Conservation (phyloP, 2,888 invertebrate species). For the Caenorhabditis angaria region DNA sequence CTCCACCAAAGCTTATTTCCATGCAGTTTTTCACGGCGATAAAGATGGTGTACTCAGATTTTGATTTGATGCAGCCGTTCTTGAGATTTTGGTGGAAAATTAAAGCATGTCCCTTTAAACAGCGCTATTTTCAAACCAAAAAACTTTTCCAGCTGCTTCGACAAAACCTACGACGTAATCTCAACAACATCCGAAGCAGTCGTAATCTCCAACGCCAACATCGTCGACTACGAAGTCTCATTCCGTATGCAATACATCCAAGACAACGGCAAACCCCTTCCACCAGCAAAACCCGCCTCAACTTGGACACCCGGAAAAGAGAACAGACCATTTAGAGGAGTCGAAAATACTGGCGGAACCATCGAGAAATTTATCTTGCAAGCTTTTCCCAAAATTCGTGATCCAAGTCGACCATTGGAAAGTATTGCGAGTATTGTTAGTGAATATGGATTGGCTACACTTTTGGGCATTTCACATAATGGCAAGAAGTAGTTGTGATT, state of each 20-base stretch:
- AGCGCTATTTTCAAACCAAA: too few species aligned
- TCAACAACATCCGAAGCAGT: constrained; percentile 69
- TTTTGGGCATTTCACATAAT: constrained; percentile 47
- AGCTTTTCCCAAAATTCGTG: constrained; percentile 63
- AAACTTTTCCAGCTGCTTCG: constrained; percentile 61
- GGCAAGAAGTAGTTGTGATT: constrained; percentile 23
- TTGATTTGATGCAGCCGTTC: too few species aligned
- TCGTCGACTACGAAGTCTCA: constrained; percentile 50
- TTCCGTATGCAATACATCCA: constrained; percentile 39
- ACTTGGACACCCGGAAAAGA: constrained; percentile 68
- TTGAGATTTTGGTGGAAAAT: too few species aligned
- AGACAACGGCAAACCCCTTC: constrained; percentile 41
- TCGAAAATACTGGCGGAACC: constrained; percentile 57
- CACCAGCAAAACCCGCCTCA: constrained; percentile 55
- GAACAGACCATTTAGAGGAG: constrained; percentile 68
- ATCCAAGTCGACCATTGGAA: constrained; percentile 50
- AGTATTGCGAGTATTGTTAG: constrained; percentile 54
- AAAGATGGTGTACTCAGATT: too few species aligned
- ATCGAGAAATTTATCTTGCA: constrained; percentile 71
- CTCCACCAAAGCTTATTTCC: too few species aligned
- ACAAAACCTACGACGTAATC: constrained; percentile 59
- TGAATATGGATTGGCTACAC: constrained; percentile 50
- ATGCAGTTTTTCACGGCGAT: too few species aligned
- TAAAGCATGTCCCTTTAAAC: too few species aligned
- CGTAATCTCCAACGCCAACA: constrained; percentile 56